Conservation (phyloP, 2,797 vertebrate species). For the Spondyliosoma cantharus region DNA sequence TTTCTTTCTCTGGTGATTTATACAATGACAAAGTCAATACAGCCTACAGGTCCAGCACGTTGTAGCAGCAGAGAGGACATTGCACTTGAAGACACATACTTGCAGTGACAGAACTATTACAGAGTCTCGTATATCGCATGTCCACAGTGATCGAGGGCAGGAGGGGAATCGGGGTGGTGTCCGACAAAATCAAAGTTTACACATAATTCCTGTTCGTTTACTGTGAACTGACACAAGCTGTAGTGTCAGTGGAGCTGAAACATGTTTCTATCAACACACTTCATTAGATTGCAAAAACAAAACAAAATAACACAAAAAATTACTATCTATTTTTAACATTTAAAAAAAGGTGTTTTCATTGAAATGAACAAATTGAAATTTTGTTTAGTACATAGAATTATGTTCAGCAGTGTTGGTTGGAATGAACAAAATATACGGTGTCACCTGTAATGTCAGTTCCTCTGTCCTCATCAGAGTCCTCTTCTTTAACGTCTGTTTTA, state of each 20-base stretch:
- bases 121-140: constrained; percentile 55
- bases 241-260: constrained; percentile 11
- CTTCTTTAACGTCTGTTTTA: constrained; percentile 84
- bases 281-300: constrained; percentile 8
- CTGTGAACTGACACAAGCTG: constrained; percentile 25
- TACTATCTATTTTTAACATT: not conserved
- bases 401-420: not conserved
- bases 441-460: constrained; percentile 88
- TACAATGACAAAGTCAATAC: constrained; percentile 58
- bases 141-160: constrained; percentile 34
- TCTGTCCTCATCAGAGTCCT: constrained; percentile 83
- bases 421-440: not conserved
- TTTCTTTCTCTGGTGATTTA: constrained; percentile 63
- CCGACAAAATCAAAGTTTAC: constrained; percentile 33
- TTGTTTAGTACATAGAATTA: not conserved
- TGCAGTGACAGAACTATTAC: constrained; percentile 76
- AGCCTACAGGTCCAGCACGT: constrained; percentile 34
- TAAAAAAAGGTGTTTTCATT: not conserved
- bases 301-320: not conserved
- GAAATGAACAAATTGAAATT: not conserved
- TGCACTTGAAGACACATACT: constrained; percentile 58
- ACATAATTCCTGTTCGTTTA: constrained; percentile 31
- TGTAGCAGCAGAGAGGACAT: constrained; percentile 35
- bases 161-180: constrained; percentile 18
- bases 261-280: constrained; percentile 10